Evolutionary conservation across 2,888 invertebrate genomes (phyloP).

Genomic region (Archaeoteleia sp.): DNA sequence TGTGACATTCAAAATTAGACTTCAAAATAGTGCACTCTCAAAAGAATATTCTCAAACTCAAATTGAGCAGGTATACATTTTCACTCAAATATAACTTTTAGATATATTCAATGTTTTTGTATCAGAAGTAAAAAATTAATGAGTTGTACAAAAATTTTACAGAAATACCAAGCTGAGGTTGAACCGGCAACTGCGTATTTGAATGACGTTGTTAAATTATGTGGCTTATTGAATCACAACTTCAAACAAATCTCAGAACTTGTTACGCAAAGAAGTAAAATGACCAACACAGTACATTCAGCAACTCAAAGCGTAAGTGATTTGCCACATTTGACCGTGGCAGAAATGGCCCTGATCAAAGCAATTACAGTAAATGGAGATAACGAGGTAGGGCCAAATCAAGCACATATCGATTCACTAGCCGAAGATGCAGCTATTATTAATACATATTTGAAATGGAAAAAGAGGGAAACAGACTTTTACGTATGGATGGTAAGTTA

Average conservation of each 20-base stretch:
- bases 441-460: slow-evolving; percentile 58
- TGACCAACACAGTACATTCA: slow-evolving; percentile 59
- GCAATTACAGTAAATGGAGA: slow-evolving; percentile 50
- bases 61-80: too few species aligned
- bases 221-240: slow-evolving; percentile 58
- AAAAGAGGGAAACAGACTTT: slow-evolving; percentile 55
- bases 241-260: slow-evolving; percentile 62
- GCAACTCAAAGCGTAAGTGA: slow-evolving; percentile 57
- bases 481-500: slow-evolving; percentile 62
- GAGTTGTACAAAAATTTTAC: slow-evolving; percentile 41
- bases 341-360: slow-evolving; percentile 59
- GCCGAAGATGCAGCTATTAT: slow-evolving; percentile 53
- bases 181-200: slow-evolving; percentile 27
- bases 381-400: slow-evolving; percentile 10
- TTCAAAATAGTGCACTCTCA: too few species aligned
- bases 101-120: too few species aligned
- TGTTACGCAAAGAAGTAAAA: slow-evolving; percentile 55
- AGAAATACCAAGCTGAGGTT: too few species aligned
- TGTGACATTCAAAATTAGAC: too few species aligned
- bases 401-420: slow-evolving; percentile 51
- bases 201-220: slow-evolving; percentile 55
- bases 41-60: too few species aligned
- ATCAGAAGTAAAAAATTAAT: slow-evolving; percentile 29
- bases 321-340: slow-evolving; percentile 58
- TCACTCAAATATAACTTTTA: too few species aligned